Percentiles rank a stretch among this genome's conserved stretches.
Conservation (phyloP, 2,797 vertebrate genomes). For the Sebastolobus alascanus region DNA sequence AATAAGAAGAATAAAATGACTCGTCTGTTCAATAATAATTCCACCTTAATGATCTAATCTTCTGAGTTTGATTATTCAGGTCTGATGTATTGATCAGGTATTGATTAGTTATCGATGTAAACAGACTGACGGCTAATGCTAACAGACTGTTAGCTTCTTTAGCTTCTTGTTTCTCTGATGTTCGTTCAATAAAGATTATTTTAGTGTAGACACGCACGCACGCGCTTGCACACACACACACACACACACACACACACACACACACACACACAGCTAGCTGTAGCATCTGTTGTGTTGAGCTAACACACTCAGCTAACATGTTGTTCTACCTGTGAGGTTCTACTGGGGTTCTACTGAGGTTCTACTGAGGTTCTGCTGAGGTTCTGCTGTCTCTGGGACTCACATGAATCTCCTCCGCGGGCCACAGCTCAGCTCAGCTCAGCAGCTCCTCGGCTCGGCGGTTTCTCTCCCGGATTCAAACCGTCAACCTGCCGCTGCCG, state of each 20-base stretch:
- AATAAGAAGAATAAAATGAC: too few species aligned
- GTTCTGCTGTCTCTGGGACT: slow-evolving; percentile 40
- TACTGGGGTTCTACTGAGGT: not conserved
- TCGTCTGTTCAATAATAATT: too few species aligned
- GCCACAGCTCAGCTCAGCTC: slow-evolving; percentile 63
- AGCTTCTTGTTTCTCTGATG: slow-evolving; percentile 22
- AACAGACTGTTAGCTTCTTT: slow-evolving; percentile 36
- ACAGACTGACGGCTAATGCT: slow-evolving; percentile 41
- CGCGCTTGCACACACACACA: not conserved
- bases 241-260: not conserved
- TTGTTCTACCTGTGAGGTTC: not conserved
- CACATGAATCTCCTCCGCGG: slow-evolving; percentile 74
- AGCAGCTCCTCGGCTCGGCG: slow-evolving; percentile 44
- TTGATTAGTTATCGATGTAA: slow-evolving; percentile 5
- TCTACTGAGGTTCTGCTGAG: not conserved
- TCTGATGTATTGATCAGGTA: not conserved
- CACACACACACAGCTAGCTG: slow-evolving; percentile 12
- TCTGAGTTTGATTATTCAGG: slow-evolving; percentile 8
- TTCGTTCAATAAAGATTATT: slow-evolving; percentile 24
- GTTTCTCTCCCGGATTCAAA: slow-evolving; percentile 64
- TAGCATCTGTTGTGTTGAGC: slow-evolving; percentile 27
- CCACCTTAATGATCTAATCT: too few species aligned
- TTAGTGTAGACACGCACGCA: not conserved
- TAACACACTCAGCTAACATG: slow-evolving; percentile 19
- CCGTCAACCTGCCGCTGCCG: slow-evolving; percentile 60